phyloP scores from a whole-genome alignment of 1,140 invertebrate genomes.

The Cyphomyrmex costatus region DNA sequence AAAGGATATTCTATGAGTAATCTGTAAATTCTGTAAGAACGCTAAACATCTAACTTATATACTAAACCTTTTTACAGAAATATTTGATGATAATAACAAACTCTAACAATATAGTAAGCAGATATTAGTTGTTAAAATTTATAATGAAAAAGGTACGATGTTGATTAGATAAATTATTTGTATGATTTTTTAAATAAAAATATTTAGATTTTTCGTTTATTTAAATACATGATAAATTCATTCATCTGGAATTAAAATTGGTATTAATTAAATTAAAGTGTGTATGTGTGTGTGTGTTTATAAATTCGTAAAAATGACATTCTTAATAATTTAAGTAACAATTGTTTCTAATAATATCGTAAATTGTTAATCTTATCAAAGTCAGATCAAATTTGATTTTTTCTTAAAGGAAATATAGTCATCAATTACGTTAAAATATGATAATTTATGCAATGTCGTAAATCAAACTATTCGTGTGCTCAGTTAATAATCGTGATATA shows the following conservation, averaged over 20 bases:
- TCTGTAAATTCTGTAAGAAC: not conserved
- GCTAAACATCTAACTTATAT: not conserved
- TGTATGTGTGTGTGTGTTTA: no score
- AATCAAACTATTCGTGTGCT: not conserved
- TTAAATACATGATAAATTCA: not conserved
- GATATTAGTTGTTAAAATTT: not conserved
- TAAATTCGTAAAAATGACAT: not conserved
- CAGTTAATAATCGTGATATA: not conserved
- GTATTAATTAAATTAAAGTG: not conserved
- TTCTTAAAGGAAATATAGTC: not conserved
- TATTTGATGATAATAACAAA: not conserved
- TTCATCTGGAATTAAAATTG: not conserved
- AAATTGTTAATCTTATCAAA: not conserved
- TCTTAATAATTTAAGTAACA: not conserved
- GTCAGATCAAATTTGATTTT: not conserved
- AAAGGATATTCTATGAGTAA: slow-evolving; percentile 5
- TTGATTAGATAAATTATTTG: not conserved
- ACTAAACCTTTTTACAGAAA: not conserved
- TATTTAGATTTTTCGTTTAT: not conserved
- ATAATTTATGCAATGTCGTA: slow-evolving; percentile 27
- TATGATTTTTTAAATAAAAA: not conserved
- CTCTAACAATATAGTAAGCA: not conserved
- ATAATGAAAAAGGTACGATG: not conserved
- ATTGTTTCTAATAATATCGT: not conserved
- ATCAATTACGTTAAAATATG: slow-evolving; percentile 18